Base-by-base conservation (phyloP, 2,113 vertebrate species). In the Scomber colias region DNA sequence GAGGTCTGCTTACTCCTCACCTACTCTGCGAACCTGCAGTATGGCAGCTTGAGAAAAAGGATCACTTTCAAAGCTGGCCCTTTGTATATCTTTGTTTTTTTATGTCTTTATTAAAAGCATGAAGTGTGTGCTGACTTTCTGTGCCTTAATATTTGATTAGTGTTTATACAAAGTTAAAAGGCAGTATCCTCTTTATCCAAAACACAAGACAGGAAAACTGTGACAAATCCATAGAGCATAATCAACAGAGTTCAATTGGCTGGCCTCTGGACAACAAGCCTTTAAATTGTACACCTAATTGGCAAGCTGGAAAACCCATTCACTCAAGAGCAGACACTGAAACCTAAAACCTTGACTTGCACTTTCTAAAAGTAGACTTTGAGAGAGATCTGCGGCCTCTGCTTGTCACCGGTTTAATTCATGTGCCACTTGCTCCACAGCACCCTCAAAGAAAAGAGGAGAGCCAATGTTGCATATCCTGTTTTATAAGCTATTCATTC, bases 321-420 rank as follows among this genome's bases (percentile, higher is more conserved):
- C 80, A 88, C 87, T 87, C 62, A 63, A 80, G 83, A 87, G 86
- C 91, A 87, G 81, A 89, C 59, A 24, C 74, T 93, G 94, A 95
- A 94, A 95, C 91, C 73, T 90, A 87, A 94, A 92, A 93, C 94
- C 92, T 94, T 92, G 92, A 94, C 92, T 93, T 95, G 94, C 94
- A 93, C 90, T 94, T 95, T 95, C 95, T 95, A 95, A 95, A 95
- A 95, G 93, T 94, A 95, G 94, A 90, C 89, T 83, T 82, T 71
- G 81, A 80, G 85, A 75, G 84, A 83, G 87, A 87, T 89, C 84
- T 70, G 56, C 24, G 21, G 84, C 90, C 87, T 76, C 71, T 50
- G 73, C 86, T 85, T 93, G 93, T 93, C 91, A 93, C 84, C 88
- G 55, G 87, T 89, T 92, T 89, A 92, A 90, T 94, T 91, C 86